phyloP scores from a whole-genome alignment of 2,797 vertebrate genomes.

The Anisognathus igniventris region DNA sequence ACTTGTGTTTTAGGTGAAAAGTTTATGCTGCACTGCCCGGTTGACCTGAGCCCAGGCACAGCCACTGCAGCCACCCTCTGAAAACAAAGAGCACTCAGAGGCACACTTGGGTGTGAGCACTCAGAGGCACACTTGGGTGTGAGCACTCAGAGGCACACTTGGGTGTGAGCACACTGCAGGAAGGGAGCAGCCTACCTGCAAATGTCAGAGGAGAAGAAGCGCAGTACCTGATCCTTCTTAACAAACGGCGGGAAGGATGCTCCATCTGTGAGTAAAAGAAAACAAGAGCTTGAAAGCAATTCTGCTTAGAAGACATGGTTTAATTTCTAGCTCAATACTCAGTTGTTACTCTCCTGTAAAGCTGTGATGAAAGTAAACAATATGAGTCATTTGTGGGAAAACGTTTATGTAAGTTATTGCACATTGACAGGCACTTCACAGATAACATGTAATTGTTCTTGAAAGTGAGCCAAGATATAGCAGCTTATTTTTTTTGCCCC shows the following conservation, averaged over 20 bases:
- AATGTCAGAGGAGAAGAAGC: constrained; percentile 92
- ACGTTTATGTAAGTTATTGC: neutral
- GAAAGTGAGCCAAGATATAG: neutral
- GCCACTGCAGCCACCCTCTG: neutral
- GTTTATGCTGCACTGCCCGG: neutral
- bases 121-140: too few species aligned
- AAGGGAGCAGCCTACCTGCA: constrained; percentile 84
- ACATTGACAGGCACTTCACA: neutral
- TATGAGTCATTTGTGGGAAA: neutral
- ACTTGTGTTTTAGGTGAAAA: neutral
- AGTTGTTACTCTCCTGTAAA: neutral
- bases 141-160: rapidly evolving
- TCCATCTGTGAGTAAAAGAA: constrained; percentile 78
- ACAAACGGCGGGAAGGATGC: constrained; percentile 88
- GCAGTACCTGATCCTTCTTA: constrained; percentile 74
- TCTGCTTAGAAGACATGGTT: neutral
- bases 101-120: rapidly evolving
- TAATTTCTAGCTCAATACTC: neutral
- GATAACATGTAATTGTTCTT: neutral
- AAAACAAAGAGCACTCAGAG: neutral
- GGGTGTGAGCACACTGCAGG: neutral
- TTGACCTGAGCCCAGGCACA: neutral
- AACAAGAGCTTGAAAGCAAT: neutral
- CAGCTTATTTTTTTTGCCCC: neutral
- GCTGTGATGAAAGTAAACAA: neutral